A percentile compares a stretch with the other conserved stretches of the same genome.
phyloP scores from a whole-genome alignment of 2,888 invertebrate species.

The Agrilus biguttatus region DNA sequence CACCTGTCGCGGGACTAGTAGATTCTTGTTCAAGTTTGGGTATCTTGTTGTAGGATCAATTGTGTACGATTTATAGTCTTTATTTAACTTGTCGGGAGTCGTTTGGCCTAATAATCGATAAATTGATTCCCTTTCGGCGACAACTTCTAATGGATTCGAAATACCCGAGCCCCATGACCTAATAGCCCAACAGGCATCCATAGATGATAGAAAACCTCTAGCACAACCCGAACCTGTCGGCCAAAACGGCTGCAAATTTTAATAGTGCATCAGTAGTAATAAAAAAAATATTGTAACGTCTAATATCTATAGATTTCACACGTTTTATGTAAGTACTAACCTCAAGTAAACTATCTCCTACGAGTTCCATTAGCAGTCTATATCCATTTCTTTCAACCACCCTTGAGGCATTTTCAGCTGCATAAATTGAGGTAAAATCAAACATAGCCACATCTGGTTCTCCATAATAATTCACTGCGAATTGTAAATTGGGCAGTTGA shows the following conservation, averaged over 20 bases:
- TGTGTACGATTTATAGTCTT: conserved; percentile 77
- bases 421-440: conserved; percentile 98
- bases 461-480: conserved; percentile 95
- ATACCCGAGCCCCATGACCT: conserved; percentile 57
- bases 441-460: conserved; percentile 97
- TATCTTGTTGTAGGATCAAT: conserved; percentile 78
- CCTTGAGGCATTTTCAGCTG: conserved; percentile 87
- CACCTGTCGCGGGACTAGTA: conserved; percentile 65
- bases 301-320: too few species aligned
- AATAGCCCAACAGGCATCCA: conserved; percentile 95
- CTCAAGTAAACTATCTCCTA: conserved; percentile 92
- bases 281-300: neutral
- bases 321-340: conserved; percentile 25
- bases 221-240: conserved; percentile 98
- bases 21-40: conserved; percentile 63
- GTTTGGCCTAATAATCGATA: conserved; percentile 76
- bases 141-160: conserved; percentile 63
- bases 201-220: conserved; percentile 85
- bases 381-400: conserved; percentile 61
- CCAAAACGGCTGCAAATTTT: conserved; percentile 71
- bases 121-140: conserved; percentile 91
- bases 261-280: neutral
- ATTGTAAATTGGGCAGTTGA: conserved; percentile 75
- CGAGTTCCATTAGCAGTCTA: conserved; percentile 73
- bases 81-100: conserved; percentile 87